Evolutionary conservation across 2,113 vertebrate species (phyloP).

Genomic region (Silurus asotus): DNA sequence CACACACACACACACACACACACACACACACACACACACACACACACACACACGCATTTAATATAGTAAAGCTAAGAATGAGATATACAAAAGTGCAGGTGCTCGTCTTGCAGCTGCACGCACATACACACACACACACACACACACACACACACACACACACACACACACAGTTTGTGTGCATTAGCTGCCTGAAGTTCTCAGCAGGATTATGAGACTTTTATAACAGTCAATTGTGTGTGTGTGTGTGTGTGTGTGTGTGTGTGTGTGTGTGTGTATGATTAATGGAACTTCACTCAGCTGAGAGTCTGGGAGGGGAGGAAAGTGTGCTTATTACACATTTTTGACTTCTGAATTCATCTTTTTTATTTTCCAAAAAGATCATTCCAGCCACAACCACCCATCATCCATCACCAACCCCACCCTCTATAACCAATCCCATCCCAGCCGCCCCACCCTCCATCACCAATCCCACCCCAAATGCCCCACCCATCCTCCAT

Average conservation of each 20-base stretch:
- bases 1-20: too few relatives aligned
- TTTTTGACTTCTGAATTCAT: conserved; percentile 71
- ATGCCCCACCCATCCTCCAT: too few relatives aligned
- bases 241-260: conserved; percentile 18
- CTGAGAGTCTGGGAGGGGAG: conserved; percentile 67
- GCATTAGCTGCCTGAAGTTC: conserved; percentile 42
- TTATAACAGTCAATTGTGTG: conserved; percentile 33
- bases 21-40: too few relatives aligned
- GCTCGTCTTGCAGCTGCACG: conserved; percentile 14
- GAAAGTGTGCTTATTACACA: conserved; percentile 71
- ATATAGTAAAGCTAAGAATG: conserved; percentile 3
- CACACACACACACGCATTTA: neutral
- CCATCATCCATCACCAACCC: conserved; percentile 68
- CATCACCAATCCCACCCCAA: too few relatives aligned
- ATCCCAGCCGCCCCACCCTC: too few relatives aligned
- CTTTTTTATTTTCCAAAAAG: conserved; percentile 74
- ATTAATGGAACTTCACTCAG: conserved; percentile 66
- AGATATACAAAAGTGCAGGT: conserved; percentile 42
- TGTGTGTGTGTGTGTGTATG: conserved; percentile 5
- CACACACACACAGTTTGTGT: conserved; percentile 17
- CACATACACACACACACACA: neutral
- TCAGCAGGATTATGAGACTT: conserved; percentile 44
- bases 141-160: conserved; percentile 36
- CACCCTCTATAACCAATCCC: too few relatives aligned
- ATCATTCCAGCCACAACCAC: conserved; percentile 65